phyloP scores from a whole-genome alignment of 1,140 invertebrate genomes.

The Psix sp. region DNA sequence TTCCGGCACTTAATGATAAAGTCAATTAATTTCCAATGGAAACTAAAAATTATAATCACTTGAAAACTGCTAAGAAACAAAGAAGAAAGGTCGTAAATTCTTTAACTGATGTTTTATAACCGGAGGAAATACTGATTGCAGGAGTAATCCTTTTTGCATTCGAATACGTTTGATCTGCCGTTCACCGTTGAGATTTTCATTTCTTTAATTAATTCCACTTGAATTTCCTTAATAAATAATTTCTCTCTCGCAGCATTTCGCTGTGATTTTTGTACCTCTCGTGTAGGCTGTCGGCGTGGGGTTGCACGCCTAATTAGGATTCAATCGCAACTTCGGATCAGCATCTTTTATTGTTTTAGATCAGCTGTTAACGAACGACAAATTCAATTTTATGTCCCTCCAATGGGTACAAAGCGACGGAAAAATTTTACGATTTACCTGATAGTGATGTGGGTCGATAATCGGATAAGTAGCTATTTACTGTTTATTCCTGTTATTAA shows the following conservation, averaged over 20 bases:
- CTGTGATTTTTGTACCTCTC: not conserved
- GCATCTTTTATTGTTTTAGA: conserved; percentile 13
- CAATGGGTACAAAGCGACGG: conserved; percentile 20
- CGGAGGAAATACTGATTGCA: no score
- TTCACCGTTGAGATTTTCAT: conserved; percentile 16
- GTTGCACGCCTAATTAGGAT: conserved; percentile 12
- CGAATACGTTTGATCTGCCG: no score
- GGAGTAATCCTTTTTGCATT: no score
- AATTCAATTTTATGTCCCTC: conserved; percentile 20
- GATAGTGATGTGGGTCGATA: conserved; percentile 27
- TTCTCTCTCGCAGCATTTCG: conserved; percentile 15
- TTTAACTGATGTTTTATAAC: no score
- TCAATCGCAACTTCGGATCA: conserved; percentile 26
- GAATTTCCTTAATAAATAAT: conserved; percentile 28
- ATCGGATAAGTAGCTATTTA: conserved; percentile 37
- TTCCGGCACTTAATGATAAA: no score
- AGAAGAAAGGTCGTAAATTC: no score
- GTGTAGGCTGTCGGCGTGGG: conserved; percentile 23
- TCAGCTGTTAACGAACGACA: conserved; percentile 28
- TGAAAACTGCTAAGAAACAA: no score
- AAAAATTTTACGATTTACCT: conserved; percentile 2
- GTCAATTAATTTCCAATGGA: no score
- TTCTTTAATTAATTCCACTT: conserved; percentile 28
- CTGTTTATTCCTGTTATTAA: conserved; percentile 41
- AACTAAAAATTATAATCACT: no score